Base-by-base conservation (phyloP, 2,113 vertebrate species). In the Oryzias melastigma region DNA sequence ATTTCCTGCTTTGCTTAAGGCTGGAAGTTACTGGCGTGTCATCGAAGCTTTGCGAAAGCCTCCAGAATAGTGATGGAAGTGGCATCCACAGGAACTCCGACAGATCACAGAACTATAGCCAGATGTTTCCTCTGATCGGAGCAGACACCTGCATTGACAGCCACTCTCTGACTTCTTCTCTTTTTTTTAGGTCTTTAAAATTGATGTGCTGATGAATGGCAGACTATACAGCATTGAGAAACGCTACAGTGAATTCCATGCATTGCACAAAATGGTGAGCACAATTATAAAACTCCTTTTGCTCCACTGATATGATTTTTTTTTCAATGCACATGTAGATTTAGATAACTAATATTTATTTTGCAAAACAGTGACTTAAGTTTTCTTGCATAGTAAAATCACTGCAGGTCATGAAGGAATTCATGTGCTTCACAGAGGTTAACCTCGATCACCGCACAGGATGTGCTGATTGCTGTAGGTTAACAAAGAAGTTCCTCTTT, bases 201-300 rank as follows among this genome's bases (percentile, higher is more conserved):
- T 99, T 82, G 96, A 98, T 44, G 95, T 99, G 67, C 78, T 99
- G 70, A 93, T 94, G 92, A 97, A 86, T 58, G 96, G 96, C 81
- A 91, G 97, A 83, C 96, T 95, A 53, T 96, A 99, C 78, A 90
- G 93, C 71, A 93, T 99, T 49, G 96, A 99, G 90, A 99, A 99
- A 80, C 94, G 97, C 57, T 99, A 99, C 87, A 98, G 97, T 67
- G 96, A 99, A 89, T 98, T 99, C 81, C 95, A 99, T 77, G 85
- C 95, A 22, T 92, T 99, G 75, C 96, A 99, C 90, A 98, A 98
- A 92, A 96, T 96, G 94, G 97, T 99, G 92, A 93, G 87, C 22
- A 22, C 22, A 22, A 22, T 22, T 22, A 22, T 22, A 22, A 22
- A 22, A 22, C 22, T 29, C 5, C 27, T 29, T 29, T 29, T 5